Conservation (phyloP, 2,113 vertebrate species). For the Phalacrocorax aristotelis region DNA sequence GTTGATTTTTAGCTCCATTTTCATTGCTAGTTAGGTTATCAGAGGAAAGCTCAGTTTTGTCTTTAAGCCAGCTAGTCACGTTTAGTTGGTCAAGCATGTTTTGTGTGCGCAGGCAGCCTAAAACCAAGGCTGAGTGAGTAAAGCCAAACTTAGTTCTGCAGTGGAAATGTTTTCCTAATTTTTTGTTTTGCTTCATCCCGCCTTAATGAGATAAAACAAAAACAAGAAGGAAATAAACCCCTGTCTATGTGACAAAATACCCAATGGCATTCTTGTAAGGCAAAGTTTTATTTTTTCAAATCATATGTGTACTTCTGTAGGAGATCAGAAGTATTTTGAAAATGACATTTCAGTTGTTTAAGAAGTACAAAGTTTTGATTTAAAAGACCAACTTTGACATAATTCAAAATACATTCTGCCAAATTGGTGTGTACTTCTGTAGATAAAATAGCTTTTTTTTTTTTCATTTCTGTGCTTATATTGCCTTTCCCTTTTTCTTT, state of each 20-base stretch:
- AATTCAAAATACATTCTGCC: background rate
- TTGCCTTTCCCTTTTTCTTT: background rate
- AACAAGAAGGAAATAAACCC: background rate
- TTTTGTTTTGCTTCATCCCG: background rate
- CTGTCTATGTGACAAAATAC: background rate
- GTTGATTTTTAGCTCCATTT: background rate
- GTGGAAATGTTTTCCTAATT: background rate
- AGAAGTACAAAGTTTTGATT: background rate
- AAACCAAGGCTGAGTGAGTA: background rate
- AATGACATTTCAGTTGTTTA: background rate
- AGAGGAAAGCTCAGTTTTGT: background rate
- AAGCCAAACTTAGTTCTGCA: background rate
- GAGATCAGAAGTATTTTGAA: background rate
- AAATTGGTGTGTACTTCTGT: background rate
- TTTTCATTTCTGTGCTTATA: background rate
- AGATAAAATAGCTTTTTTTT: background rate
- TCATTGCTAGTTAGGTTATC: background rate
- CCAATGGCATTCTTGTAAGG: background rate
- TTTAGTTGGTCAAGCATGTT: background rate
- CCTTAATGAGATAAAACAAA: background rate
- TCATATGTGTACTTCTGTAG: background rate
- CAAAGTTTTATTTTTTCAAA: background rate
- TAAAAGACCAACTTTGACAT: background rate
- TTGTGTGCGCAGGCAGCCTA: background rate
- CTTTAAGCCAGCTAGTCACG: background rate